phyloP scores from a whole-genome alignment of 2,113 vertebrate species.

The Gobius niger region DNA sequence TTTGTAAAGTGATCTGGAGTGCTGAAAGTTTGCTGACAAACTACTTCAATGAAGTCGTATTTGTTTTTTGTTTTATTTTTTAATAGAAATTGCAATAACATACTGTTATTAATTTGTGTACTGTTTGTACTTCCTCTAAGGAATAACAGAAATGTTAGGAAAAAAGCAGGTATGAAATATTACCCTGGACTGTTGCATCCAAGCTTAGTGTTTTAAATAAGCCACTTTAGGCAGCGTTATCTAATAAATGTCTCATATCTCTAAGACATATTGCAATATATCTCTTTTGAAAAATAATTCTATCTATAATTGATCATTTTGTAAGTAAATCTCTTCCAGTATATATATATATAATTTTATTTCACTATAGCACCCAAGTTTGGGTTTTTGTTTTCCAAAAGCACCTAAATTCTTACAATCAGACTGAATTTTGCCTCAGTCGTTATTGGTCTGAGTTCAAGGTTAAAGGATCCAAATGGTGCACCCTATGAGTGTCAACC shows the following conservation, averaged over 20 bases:
- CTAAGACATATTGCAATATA: conserved; percentile 71
- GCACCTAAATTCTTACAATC: conserved; percentile 73
- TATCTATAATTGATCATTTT: conserved; percentile 72
- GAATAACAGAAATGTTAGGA: conserved; percentile 68
- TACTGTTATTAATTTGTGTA: conserved; percentile 61
- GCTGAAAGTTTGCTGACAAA: conserved; percentile 68
- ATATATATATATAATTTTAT: conserved; percentile 45
- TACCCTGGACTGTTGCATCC: conserved; percentile 69
- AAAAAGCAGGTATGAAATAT: conserved; percentile 72
- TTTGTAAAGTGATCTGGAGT: conserved; percentile 71
- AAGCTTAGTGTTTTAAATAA: conserved; percentile 76
- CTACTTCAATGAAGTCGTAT: conserved; percentile 55
- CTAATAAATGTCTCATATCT: conserved; percentile 69
- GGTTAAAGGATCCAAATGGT: conserved; percentile 62
- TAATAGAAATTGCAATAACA: conserved; percentile 60
- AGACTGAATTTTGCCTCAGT: conserved; percentile 66
- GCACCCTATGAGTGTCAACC: conserved; percentile 47
- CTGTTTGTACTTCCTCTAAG: conserved; percentile 62
- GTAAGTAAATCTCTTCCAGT: conserved; percentile 75
- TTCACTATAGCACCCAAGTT: conserved; percentile 71
- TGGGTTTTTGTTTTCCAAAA: conserved; percentile 65
- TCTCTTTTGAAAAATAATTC: conserved; percentile 82
- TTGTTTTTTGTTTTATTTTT: conserved; percentile 8
- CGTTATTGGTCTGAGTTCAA: conserved; percentile 64
- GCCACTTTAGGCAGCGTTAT: conserved; percentile 73